These are phyloP conservation scores for Cantharis nigra DNA, from an alignment of 2,888 invertebrate genomes.

Conservation along the genomic window DNA sequence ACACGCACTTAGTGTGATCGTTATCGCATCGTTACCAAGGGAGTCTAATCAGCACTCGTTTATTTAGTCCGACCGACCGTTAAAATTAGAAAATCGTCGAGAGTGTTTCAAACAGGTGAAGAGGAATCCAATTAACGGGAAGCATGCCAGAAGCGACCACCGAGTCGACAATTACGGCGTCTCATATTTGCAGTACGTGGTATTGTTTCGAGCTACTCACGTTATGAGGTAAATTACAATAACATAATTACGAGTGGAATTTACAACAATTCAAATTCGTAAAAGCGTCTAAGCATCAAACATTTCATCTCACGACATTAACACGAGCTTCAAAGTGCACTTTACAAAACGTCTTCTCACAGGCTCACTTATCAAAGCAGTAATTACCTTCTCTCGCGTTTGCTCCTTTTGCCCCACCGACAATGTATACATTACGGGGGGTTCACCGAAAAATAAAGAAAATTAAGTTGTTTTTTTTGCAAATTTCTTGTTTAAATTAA, in stretches of 20 bases:
- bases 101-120: neutral
- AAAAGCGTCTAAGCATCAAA: slow-evolving; percentile 19
- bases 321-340: neutral
- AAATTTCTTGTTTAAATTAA: no score
- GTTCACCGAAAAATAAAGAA: neutral
- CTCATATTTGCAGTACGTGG: neutral
- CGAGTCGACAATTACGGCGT: neutral
- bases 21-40: neutral
- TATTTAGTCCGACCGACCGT: neutral
- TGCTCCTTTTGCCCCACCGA: neutral
- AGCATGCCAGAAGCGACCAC: neutral
- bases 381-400: neutral
- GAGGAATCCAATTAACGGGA: neutral
- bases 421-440: neutral
- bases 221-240: slow-evolving; percentile 14
- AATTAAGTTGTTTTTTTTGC: no score
- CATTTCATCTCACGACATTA: slow-evolving; percentile 11
- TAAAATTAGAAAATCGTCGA: neutral
- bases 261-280: slow-evolving; percentile 21
- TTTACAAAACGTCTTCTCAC: neutral
- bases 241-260: slow-evolving; percentile 24
- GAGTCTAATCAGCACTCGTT: neutral
- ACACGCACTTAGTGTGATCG: neutral
- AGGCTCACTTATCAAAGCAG: neutral
- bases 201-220: slow-evolving; percentile 9